Percentiles rank a stretch among this genome's conserved stretches.
These are phyloP conservation scores for Papilio gigon DNA, from an alignment of 2,888 invertebrate genomes.

Conservation along the genomic window DNA sequence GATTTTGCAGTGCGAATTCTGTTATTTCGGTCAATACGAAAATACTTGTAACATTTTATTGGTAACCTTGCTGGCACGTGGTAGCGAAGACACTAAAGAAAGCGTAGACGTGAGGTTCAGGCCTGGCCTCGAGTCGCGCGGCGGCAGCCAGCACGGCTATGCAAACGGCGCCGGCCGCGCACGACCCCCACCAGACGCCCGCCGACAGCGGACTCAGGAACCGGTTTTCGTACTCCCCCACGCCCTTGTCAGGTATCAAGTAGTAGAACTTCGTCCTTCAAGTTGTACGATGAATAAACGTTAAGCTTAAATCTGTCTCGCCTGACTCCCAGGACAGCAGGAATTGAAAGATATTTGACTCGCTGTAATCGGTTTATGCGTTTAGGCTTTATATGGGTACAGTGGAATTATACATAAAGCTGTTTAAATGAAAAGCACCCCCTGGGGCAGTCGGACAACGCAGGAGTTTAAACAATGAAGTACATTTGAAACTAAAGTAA, in stretches of 20 bases:
- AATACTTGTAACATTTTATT: no score
- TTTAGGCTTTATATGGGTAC: not conserved
- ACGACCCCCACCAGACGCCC: conserved; percentile 71
- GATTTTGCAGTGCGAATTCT: no score
- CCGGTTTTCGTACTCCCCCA: conserved; percentile 71
- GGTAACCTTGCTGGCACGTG: conserved; percentile 71
- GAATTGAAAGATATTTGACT: not conserved
- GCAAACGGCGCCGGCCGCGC: conserved; percentile 58
- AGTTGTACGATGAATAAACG: conserved; percentile 27
- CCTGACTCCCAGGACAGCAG: not conserved
- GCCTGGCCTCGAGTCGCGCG: conserved; percentile 60
- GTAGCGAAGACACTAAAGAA: conserved; percentile 71
- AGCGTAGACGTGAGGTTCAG: conserved; percentile 58
- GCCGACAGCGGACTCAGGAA: conserved; percentile 76
- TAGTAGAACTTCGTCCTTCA: conserved; percentile 74
- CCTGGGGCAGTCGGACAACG: no score
- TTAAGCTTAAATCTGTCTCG: not conserved
- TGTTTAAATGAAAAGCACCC: no score
- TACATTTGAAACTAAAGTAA: not conserved
- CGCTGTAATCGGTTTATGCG: not conserved
- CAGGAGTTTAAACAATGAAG: not conserved
- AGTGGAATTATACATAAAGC: no score
- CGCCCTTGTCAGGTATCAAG: conserved; percentile 66
- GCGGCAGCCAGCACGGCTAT: conserved; percentile 63
- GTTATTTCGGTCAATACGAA: no score